phyloP scores from a whole-genome alignment of 2,113 vertebrate genomes.

The Pelvicachromis taeniatus region DNA sequence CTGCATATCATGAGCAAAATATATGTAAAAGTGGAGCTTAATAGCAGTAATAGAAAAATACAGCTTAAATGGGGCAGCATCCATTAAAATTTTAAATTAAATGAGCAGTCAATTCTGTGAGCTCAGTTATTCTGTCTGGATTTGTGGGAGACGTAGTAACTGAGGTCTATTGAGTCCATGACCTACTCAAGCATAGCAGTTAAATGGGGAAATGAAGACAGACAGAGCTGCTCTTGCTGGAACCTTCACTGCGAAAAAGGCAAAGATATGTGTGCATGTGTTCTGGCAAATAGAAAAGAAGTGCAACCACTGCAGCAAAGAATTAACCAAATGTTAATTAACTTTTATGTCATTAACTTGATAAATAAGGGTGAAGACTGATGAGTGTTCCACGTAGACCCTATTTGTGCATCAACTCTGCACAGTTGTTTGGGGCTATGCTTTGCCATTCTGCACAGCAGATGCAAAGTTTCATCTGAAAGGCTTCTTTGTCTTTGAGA shows the following conservation, averaged over 20 bases:
- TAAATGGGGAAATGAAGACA: constrained; percentile 5
- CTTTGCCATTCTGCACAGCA: not conserved
- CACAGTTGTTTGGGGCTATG: not conserved
- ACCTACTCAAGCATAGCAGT: constrained; percentile 10
- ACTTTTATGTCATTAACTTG: not conserved
- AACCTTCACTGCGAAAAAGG: not conserved
- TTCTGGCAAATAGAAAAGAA: not conserved
- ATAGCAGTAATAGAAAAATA: constrained; percentile 16
- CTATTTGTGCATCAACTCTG: not conserved
- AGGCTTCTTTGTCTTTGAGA: not conserved
- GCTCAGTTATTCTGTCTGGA: constrained; percentile 25
- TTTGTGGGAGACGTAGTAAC: constrained; percentile 7
- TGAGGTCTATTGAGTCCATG: not conserved
- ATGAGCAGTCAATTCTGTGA: constrained; percentile 22
- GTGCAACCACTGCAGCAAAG: not conserved
- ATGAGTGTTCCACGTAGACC: not conserved
- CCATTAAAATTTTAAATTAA: constrained; percentile 31
- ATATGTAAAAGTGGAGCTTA: not conserved
- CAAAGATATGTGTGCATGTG: not conserved
- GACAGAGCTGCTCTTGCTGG: not conserved
- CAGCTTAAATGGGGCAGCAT: constrained; percentile 8
- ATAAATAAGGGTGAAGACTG: not conserved
- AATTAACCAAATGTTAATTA: not conserved
- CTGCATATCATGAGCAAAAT: not conserved
- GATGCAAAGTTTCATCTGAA: not conserved